Evolutionary conservation across 2,113 vertebrate species (phyloP).

Genomic region (Thunnus maccoyii): DNA sequence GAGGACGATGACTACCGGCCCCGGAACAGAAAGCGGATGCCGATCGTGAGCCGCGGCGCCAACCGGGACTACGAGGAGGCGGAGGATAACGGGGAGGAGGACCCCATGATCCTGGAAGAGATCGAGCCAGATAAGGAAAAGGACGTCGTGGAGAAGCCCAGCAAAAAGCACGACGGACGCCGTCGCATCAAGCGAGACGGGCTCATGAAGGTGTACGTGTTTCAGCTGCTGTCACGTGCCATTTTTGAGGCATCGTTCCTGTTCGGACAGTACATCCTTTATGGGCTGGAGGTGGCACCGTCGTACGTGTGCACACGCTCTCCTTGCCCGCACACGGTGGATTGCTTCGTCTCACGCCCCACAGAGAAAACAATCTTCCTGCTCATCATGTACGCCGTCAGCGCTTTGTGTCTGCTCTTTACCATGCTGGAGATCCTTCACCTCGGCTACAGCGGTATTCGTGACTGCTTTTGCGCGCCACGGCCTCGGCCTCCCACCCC

Average conservation of each 20-base stretch:
- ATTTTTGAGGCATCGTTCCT: conserved; percentile 89
- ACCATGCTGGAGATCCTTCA: conserved; percentile 91
- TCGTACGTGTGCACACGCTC: conserved; percentile 89
- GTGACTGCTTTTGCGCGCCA: conserved; percentile 83
- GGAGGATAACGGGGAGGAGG: conserved; percentile 91
- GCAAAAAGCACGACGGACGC: conserved; percentile 87
- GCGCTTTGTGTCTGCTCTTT: conserved; percentile 89
- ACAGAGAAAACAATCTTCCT: conserved; percentile 95
- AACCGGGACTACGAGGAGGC: conserved; percentile 91
- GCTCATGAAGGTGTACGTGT: conserved; percentile 91
- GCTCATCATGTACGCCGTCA: conserved; percentile 91
- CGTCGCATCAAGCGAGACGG: conserved; percentile 91
- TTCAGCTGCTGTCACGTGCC: conserved; percentile 88
- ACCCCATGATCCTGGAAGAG: conserved; percentile 93
- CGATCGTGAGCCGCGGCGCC: conserved; percentile 85
- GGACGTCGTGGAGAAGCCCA: conserved; percentile 62
- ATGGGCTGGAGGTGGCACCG: conserved; percentile 88
- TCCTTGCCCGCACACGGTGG: conserved; percentile 91
- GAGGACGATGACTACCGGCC: conserved; percentile 79
- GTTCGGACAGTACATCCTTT: conserved; percentile 91
- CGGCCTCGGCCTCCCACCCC: conserved; percentile 43
- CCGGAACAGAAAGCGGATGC: conserved; percentile 77
- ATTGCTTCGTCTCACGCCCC: conserved; percentile 93
- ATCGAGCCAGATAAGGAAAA: conserved; percentile 87
- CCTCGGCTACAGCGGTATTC: conserved; percentile 89